Conservation (phyloP, 2,797 vertebrate species). For the Sebastiscus albofasciatus region DNA sequence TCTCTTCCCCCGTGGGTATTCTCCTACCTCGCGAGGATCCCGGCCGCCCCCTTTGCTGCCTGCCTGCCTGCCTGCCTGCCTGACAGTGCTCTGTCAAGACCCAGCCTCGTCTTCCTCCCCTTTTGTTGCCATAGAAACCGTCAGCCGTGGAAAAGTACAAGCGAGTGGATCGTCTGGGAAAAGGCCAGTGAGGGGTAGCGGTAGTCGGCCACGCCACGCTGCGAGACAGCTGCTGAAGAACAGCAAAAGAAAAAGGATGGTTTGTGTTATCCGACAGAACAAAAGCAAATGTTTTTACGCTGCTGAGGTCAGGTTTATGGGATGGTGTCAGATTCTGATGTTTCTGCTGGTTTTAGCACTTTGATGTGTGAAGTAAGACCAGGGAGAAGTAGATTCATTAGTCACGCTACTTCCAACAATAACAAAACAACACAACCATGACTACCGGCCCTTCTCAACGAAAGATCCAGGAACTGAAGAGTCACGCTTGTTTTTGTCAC, state of each 20-base stretch:
- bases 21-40: slow-evolving; percentile 44
- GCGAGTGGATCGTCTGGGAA: slow-evolving; percentile 40
- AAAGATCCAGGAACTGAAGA: neutral
- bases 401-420: neutral
- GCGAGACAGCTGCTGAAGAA: slow-evolving; percentile 16
- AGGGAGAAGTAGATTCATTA: neutral
- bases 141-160: slow-evolving; percentile 64
- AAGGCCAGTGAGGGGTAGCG: slow-evolving; percentile 11
- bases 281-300: neutral
- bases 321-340: neutral
- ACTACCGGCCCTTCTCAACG: neutral
- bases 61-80: slow-evolving; percentile 11
- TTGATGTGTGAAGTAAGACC: slow-evolving; percentile 4
- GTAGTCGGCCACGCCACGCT: neutral
- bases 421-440: neutral
- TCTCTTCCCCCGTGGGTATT: slow-evolving; percentile 23
- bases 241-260: neutral
- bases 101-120: slow-evolving; percentile 35
- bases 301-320: neutral
- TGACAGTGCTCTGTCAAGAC: slow-evolving; percentile 70
- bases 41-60: slow-evolving; percentile 30
- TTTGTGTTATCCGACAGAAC: slow-evolving; percentile 11
- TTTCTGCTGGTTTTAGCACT: slow-evolving; percentile 13
- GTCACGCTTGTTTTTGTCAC: neutral
- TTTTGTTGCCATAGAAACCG: slow-evolving; percentile 71